Conservation (phyloP, 2,888 invertebrate species). For the Calliopum simillimum region DNA sequence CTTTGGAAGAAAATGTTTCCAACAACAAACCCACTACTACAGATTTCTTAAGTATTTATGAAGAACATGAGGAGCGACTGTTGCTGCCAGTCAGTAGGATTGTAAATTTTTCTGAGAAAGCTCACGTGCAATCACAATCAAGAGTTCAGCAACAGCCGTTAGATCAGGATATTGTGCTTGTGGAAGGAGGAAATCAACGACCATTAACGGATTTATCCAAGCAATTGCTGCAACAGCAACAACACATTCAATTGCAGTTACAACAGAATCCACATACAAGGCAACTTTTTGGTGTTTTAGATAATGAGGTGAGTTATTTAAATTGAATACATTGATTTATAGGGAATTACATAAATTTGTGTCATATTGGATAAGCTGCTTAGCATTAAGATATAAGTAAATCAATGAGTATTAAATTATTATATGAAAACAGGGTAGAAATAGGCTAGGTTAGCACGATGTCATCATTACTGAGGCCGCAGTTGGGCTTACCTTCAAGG, state of each 20-base stretch:
- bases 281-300: conserved; percentile 36
- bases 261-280: conserved; percentile 38
- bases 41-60: conserved; percentile 19
- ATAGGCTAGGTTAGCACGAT: no score
- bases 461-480: no score
- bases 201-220: conserved; percentile 16
- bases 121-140: not conserved
- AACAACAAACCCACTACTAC: not conserved
- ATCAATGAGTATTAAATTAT: no score
- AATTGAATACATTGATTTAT: conserved; percentile 10
- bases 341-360: no score
- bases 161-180: not conserved
- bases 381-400: no score
- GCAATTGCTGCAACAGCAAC: conserved; percentile 28
- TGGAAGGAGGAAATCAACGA: not conserved
- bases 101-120: not conserved
- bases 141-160: not conserved
- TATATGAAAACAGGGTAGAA: no score
- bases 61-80: not conserved
- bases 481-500: no score
- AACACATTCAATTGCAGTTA: conserved; percentile 37
- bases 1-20: no score
- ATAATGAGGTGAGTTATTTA: conserved; percentile 31
- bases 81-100: not conserved
- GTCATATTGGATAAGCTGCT: no score